Conservation (phyloP, 2,888 invertebrate species). For the Catocala sponsa region DNA sequence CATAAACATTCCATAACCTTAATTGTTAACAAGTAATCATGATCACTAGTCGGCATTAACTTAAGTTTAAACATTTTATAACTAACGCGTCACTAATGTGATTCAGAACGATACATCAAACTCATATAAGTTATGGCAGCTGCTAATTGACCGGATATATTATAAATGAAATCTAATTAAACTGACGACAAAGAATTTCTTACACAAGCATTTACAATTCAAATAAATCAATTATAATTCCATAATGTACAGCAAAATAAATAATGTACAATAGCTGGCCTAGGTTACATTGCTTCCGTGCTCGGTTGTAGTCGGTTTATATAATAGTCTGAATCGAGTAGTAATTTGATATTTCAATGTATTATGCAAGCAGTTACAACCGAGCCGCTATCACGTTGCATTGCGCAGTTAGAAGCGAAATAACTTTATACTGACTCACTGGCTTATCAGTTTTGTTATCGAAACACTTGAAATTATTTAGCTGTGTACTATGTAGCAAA, state of each 20-base stretch:
- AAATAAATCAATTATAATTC: constrained; percentile 38
- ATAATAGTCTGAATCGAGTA: constrained; percentile 32
- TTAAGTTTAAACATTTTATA: no score
- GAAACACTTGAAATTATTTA: constrained; percentile 3
- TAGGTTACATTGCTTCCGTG: constrained; percentile 43
- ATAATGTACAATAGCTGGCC: constrained; percentile 42
- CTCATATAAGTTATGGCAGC: not conserved
- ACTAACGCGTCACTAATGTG: no score
- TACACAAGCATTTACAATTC: constrained; percentile 25
- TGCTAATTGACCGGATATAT: not conserved
- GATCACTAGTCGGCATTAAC: no score
- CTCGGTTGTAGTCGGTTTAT: constrained; percentile 25
- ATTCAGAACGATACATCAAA: no score
- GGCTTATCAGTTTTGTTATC: constrained; percentile 21
- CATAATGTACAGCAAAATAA: constrained; percentile 25
- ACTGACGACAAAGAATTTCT: constrained; percentile 29
- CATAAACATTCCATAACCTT: no score
- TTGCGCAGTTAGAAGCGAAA: constrained; percentile 41
- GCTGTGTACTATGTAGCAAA: no score
- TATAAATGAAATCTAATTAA: constrained; percentile 10
- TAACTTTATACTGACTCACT: constrained; percentile 44
- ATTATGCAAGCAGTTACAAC: constrained; percentile 39
- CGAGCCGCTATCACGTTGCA: constrained; percentile 41
- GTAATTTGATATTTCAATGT: constrained; percentile 48
- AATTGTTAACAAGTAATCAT: no score